Percentiles rank a stretch among this genome's conserved stretches.
Evolutionary conservation across 2,888 invertebrate genomes (phyloP).

Genomic region (Anagyrus pseudococci): DNA sequence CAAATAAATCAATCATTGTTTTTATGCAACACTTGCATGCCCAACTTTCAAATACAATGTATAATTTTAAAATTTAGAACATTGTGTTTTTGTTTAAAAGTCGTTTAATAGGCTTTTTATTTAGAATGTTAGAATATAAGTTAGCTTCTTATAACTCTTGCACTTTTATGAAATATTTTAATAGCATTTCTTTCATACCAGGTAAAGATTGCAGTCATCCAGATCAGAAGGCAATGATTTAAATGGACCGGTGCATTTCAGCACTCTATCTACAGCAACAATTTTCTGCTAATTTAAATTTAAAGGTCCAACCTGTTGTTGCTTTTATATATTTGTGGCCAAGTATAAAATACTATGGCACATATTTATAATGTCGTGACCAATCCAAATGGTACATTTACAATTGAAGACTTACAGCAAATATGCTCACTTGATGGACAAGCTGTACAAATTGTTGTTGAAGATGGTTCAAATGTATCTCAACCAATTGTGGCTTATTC

Average conservation of each 20-base stretch:
- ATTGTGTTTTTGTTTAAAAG: too few species aligned
- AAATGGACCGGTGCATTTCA: constrained; percentile 49
- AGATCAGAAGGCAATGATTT: constrained; percentile 48
- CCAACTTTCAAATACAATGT: too few species aligned
- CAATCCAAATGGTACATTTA: constrained; percentile 54
- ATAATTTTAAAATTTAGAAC: too few species aligned
- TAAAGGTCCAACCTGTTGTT: constrained; percentile 36
- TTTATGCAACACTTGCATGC: too few species aligned
- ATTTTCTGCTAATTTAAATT: constrained; percentile 24
- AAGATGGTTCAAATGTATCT: constrained; percentile 53
- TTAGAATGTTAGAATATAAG: too few species aligned
- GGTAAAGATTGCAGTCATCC: constrained; percentile 47
- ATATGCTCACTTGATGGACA: constrained; percentile 54
- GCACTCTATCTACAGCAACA: constrained; percentile 40
- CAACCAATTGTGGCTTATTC: constrained; percentile 50
- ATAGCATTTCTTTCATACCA: constrained; percentile 46
- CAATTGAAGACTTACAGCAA: constrained; percentile 54
- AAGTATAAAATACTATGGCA: constrained; percentile 55
- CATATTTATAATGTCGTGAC: constrained; percentile 57
- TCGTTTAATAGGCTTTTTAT: too few species aligned
- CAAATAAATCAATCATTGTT: too few species aligned
- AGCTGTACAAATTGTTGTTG: constrained; percentile 54
- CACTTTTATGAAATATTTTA: too few species aligned
- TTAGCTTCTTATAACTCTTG: too few species aligned
- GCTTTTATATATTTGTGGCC: constrained; percentile 40